Conservation (phyloP, 92 coral and sea anemone genomes). For the Chrysogorgia sp. region DNA sequence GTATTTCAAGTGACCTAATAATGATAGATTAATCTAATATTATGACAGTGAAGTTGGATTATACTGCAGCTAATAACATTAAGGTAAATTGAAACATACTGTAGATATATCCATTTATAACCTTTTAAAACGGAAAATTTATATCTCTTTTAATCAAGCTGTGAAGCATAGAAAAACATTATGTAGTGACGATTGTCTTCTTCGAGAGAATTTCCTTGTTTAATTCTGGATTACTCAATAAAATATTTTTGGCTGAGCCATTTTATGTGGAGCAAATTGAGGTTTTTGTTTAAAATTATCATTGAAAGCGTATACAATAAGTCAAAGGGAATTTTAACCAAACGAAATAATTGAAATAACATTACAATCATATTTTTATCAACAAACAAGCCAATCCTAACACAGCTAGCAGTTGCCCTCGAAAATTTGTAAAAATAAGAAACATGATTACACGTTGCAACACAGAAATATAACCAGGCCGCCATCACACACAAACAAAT, state of each 20-base stretch:
- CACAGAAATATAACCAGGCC: not conserved
- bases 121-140: not conserved
- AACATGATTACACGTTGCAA: not conserved
- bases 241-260: no score
- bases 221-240: no score
- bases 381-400: slow-evolving; percentile 22
- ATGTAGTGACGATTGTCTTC: not conserved
- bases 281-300: no score
- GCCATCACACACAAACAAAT: not conserved
- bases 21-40: no score
- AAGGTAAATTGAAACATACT: no score
- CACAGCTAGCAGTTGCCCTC: slow-evolving; percentile 1
- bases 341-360: slow-evolving; percentile 32
- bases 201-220: no score
- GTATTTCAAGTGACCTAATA: no score
- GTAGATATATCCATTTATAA: not conserved
- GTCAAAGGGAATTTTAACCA: not conserved
- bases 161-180: not conserved
- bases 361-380: slow-evolving; percentile 28
- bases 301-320: slow-evolving; percentile 24
- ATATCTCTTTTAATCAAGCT: not conserved
- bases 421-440: slow-evolving; percentile 8
- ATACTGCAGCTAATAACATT: no score
- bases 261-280: no score
- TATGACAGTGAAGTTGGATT: no score